Evolutionary conservation across 1,140 invertebrate species (phyloP).

Genomic region (Tetraneura akinire): DNA sequence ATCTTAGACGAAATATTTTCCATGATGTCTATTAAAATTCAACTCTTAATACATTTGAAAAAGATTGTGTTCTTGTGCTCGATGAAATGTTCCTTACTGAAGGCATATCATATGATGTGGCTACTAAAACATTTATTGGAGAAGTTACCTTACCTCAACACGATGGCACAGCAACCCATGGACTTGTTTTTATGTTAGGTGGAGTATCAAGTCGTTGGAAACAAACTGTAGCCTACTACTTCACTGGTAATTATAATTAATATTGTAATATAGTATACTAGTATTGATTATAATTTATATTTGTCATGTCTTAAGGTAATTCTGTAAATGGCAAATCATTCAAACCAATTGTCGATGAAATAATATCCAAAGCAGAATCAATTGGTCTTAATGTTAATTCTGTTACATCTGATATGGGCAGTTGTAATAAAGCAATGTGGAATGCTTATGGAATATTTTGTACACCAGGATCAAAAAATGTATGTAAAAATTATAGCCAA

Average conservation of each 20-base stretch:
- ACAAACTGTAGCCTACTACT: constrained; percentile 35
- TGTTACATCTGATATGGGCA: background rate
- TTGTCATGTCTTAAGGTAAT: no score
- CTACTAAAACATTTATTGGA: background rate
- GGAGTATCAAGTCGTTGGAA: constrained; percentile 34
- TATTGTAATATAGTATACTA: no score
- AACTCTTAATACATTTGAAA: background rate
- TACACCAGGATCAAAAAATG: background rate
- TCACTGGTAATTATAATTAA: no score
- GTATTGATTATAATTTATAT: no score
- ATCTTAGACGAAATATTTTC: background rate
- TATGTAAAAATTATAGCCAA: background rate
- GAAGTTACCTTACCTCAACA: constrained; percentile 10
- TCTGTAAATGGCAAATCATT: background rate
- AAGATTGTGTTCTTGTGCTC: background rate
- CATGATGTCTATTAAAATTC: background rate
- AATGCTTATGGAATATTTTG: background rate
- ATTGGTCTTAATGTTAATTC: background rate
- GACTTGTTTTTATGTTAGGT: constrained; percentile 18
- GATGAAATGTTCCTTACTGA: constrained; percentile 26
- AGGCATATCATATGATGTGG: constrained; percentile 7
- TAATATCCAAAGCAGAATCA: background rate
- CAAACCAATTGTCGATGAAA: background rate
- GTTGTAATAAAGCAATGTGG: background rate
- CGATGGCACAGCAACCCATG: background rate